These are phyloP conservation scores for Nephila pilipes DNA, from an alignment of 1,140 invertebrate genomes.

Conservation along the genomic window DNA sequence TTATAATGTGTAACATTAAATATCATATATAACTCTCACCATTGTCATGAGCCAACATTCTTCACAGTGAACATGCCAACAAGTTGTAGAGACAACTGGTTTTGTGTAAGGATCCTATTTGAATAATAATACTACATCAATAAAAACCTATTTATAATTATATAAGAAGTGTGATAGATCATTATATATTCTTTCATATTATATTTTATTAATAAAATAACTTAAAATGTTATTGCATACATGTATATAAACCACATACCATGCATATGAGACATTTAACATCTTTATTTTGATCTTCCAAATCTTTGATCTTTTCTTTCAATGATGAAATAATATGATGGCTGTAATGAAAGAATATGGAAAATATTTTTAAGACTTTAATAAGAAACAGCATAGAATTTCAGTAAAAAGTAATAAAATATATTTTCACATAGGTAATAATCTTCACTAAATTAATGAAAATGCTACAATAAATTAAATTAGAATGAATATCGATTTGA, in stretches of 20 bases:
- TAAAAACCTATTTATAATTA: not conserved
- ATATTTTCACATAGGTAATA: no score
- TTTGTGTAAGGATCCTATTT: constrained; percentile 87
- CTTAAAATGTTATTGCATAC: no score
- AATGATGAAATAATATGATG: constrained; percentile 53
- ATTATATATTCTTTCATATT: not conserved
- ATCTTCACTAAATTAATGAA: no score
- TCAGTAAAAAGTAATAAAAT: no score
- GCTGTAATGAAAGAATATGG: no score
- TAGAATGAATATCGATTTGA: no score
- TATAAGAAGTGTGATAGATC: no score
- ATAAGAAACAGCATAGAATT: no score
- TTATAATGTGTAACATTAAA: not conserved
- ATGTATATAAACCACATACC: constrained; percentile 79
- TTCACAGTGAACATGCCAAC: constrained; percentile 98
- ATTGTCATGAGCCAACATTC: constrained; percentile 95
- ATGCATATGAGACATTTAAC: constrained; percentile 86
- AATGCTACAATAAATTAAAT: no score
- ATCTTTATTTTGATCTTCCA: constrained; percentile 60
- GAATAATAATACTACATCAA: not conserved
- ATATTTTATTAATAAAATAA: no score
- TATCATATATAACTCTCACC: constrained; percentile 81
- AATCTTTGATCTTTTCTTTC: constrained; percentile 71
- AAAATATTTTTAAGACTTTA: no score
- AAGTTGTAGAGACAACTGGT: constrained; percentile 95